Percentiles rank a stretch among this genome's conserved stretches.
phyloP scores from a whole-genome alignment of 1,140 invertebrate genomes.

The Lepidurus packardi region DNA sequence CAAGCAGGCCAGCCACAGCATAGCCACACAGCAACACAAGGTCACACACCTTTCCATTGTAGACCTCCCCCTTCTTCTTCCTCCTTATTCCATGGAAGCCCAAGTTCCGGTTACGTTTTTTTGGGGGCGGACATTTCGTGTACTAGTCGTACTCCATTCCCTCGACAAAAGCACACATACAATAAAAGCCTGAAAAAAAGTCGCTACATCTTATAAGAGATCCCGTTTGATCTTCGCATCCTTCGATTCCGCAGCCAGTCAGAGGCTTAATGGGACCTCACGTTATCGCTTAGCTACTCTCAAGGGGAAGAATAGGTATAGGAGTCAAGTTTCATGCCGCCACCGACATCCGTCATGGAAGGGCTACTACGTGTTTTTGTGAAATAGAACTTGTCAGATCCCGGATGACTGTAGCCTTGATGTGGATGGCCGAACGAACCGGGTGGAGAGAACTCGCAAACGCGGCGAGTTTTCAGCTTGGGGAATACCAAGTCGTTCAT shows the following conservation, averaged over 20 bases:
- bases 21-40: not conserved
- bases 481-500: conserved; percentile 14
- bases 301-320: not conserved
- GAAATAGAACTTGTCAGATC: conserved; percentile 15
- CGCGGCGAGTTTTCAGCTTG: not conserved
- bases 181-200: too few species aligned
- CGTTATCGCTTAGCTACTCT: not conserved
- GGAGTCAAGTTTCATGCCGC: conserved; percentile 8
- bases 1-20: not conserved
- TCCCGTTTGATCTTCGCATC: not conserved
- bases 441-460: not conserved
- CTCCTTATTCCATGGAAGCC: not conserved
- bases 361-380: conserved; percentile 3
- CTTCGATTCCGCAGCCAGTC: not conserved
- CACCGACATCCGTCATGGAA: conserved; percentile 1
- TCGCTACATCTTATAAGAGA: not conserved
- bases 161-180: too few species aligned
- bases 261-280: conserved; percentile 3
- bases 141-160: too few species aligned
- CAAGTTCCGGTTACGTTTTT: conserved; percentile 21
- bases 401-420: conserved; percentile 17
- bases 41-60: conserved; percentile 10
- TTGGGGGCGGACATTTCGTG: not conserved
- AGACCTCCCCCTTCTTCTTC: not conserved
- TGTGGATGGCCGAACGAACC: not conserved